Percentiles rank a stretch among this genome's conserved stretches.
Evolutionary conservation across 2,888 invertebrate species (phyloP).

Genomic region (Apotomis betuletana): DNA sequence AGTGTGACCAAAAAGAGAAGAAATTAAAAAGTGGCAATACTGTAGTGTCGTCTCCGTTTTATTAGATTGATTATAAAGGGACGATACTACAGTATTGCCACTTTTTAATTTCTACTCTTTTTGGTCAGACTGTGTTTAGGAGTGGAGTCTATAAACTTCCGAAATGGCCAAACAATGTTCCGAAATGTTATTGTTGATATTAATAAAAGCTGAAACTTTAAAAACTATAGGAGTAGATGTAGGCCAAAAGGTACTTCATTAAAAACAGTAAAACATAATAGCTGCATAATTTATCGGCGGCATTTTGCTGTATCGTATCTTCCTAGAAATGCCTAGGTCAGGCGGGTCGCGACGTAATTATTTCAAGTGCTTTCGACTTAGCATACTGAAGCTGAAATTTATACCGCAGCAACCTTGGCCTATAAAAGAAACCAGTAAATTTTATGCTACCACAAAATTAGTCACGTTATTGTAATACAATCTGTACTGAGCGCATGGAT

Average conservation of each 20-base stretch:
- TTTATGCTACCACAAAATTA: background rate
- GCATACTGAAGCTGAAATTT: slow-evolving; percentile 32
- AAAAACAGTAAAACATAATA: background rate
- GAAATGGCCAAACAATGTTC: too few species aligned
- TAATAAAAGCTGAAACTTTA: too few species aligned
- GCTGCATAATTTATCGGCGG: background rate
- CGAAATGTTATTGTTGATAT: too few species aligned
- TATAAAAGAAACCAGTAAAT: slow-evolving; percentile 6
- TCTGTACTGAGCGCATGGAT: slow-evolving; percentile 9
- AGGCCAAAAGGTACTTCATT: background rate
- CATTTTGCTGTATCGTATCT: slow-evolving; percentile 6
- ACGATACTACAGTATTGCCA: too few species aligned
- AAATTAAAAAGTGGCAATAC: too few species aligned
- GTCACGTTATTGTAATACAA: slow-evolving; percentile 8
- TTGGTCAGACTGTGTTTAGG: too few species aligned
- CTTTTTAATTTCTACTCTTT: too few species aligned
- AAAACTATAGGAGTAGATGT: background rate
- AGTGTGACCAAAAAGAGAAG: too few species aligned
- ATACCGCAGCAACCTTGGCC: slow-evolving; percentile 38
- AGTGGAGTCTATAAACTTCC: too few species aligned
- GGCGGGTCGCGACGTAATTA: slow-evolving; percentile 26
- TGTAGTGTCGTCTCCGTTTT: too few species aligned
- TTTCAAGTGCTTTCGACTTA: slow-evolving; percentile 29
- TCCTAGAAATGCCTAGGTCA: slow-evolving; percentile 26
- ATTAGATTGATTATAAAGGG: too few species aligned